These are phyloP conservation scores for Potamilus streckersoni DNA, from an alignment of 1,140 invertebrate species.

Conservation along the genomic window DNA sequence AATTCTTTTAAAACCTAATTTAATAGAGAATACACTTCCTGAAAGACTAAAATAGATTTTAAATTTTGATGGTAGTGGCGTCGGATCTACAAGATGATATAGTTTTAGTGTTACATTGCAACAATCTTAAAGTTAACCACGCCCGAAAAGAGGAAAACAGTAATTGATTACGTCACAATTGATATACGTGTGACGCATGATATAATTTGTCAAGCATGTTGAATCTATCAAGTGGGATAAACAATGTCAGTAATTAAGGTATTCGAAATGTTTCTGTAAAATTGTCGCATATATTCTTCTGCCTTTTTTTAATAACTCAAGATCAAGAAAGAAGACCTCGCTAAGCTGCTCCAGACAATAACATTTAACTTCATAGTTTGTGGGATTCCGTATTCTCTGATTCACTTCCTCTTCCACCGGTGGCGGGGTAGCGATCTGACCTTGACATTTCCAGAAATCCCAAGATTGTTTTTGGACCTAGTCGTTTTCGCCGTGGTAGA, in stretches of 20 bases:
- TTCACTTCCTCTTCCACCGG: constrained; percentile 76
- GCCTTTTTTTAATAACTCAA: constrained; percentile 23
- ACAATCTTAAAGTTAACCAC: background rate
- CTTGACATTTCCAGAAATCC: constrained; percentile 80
- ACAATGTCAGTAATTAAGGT: no score
- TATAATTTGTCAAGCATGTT: no score
- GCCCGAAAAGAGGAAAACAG: background rate
- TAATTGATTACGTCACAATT: no score
- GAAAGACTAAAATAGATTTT: background rate
- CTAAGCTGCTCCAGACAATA: constrained; percentile 77
- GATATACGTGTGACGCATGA: no score
- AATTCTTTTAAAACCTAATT: background rate
- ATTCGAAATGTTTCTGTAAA: background rate
- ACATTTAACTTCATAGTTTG: constrained; percentile 83
- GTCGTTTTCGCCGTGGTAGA: constrained; percentile 82
- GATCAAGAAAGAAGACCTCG: constrained; percentile 52
- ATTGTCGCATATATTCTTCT: background rate
- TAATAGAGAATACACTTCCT: background rate
- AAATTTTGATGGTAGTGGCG: no score
- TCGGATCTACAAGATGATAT: background rate
- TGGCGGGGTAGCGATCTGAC: constrained; percentile 77
- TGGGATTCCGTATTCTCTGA: constrained; percentile 75
- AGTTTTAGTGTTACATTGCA: no score
- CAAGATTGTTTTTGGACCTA: constrained; percentile 82
- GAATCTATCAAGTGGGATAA: no score